These are phyloP conservation scores for Lordiphosa collinella DNA, from an alignment of 1,140 invertebrate genomes.

Conservation along the genomic window DNA sequence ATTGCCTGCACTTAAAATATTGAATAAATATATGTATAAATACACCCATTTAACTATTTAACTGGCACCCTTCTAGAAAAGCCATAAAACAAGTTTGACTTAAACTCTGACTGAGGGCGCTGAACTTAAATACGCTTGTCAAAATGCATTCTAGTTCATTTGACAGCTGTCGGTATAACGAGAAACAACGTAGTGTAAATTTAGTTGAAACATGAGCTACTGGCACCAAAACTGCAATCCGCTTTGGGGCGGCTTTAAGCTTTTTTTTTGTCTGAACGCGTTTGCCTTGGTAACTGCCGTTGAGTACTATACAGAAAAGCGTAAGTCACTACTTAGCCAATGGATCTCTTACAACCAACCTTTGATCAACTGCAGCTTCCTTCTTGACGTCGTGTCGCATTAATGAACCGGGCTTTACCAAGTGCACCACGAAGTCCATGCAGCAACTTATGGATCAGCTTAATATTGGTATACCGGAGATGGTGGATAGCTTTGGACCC, in stretches of 20 bases:
- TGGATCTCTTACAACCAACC: background rate
- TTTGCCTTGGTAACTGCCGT: slow-evolving; percentile 22
- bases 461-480: slow-evolving; percentile 77
- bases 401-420: slow-evolving; percentile 83
- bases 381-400: slow-evolving; percentile 83
- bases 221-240: slow-evolving; percentile 8
- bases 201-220: slow-evolving; percentile 29
- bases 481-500: slow-evolving; percentile 42
- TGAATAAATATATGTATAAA: too few relatives aligned
- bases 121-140: background rate
- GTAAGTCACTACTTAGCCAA: slow-evolving; percentile 30
- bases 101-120: slow-evolving; percentile 17
- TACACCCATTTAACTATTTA: slow-evolving; percentile 7
- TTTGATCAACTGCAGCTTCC: slow-evolving; percentile 80
- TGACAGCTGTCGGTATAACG: background rate
- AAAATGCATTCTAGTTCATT: background rate
- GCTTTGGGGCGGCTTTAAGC: slow-evolving; percentile 32
- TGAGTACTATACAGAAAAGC: slow-evolving; percentile 59
- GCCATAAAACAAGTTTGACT: slow-evolving; percentile 8
- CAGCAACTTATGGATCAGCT: slow-evolving; percentile 83
- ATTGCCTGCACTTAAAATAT: background rate
- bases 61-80: background rate
- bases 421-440: slow-evolving; percentile 83
- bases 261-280: slow-evolving; percentile 21
- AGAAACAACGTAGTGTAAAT: slow-evolving; percentile 31